Evolutionary conservation across 1,140 invertebrate genomes (phyloP).

Genomic region (Pectinophora gossypiella): DNA sequence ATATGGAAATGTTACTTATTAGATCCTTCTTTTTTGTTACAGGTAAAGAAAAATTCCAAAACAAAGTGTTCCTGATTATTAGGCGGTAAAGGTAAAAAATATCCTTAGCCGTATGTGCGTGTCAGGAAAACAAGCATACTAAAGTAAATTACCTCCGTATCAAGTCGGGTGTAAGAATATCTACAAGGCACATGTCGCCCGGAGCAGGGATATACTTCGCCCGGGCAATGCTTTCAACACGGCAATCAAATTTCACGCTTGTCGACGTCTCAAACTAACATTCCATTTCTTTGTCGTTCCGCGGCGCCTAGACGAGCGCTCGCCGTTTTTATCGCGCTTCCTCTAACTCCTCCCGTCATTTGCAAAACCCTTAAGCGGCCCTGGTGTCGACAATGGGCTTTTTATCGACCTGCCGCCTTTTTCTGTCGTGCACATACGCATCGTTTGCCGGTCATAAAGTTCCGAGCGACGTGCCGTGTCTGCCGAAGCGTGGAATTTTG

Average conservation of each 20-base stretch:
- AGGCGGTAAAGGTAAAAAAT: too few species aligned
- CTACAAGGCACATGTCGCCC: not conserved
- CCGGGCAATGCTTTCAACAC: slow-evolving; percentile 16
- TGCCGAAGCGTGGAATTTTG: slow-evolving; percentile 29
- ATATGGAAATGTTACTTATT: slow-evolving; percentile 7
- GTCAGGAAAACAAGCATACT: too few species aligned
- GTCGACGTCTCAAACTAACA: slow-evolving; percentile 28
- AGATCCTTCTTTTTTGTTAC: slow-evolving; percentile 20
- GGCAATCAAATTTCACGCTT: slow-evolving; percentile 42
- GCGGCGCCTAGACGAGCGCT: slow-evolving; percentile 18
- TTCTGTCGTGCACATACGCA: slow-evolving; percentile 38
- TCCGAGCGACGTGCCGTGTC: slow-evolving; percentile 20
- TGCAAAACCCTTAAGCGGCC: slow-evolving; percentile 41
- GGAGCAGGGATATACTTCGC: not conserved
- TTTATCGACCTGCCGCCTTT: slow-evolving; percentile 48
- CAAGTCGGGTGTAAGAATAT: not conserved
- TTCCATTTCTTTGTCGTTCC: slow-evolving; percentile 32
- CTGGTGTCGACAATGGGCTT: slow-evolving; percentile 49
- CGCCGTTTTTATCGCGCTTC: slow-evolving; percentile 48
- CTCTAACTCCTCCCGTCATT: slow-evolving; percentile 43
- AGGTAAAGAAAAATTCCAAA: slow-evolving; percentile 21
- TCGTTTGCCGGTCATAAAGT: slow-evolving; percentile 48
- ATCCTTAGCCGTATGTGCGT: too few species aligned
- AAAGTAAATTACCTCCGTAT: not conserved
- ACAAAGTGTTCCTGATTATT: too few species aligned